Conservation (phyloP, 2,113 vertebrate species). For the Desmodus rotundus region DNA sequence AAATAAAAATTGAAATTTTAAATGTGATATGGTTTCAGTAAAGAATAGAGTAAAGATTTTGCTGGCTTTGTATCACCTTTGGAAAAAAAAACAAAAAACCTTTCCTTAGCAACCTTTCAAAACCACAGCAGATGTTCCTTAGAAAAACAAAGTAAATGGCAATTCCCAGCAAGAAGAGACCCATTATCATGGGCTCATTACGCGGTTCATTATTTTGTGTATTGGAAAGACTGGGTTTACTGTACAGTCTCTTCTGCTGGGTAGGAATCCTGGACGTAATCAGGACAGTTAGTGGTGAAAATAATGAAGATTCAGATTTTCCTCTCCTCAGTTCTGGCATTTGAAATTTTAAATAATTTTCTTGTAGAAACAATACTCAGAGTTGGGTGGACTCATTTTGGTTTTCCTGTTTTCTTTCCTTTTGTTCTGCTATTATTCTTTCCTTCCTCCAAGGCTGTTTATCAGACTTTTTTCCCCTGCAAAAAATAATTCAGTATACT, state of each 20-base stretch:
- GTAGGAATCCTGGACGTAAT: background rate
- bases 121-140: constrained; percentile 44
- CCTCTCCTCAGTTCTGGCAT: background rate
- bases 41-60: background rate
- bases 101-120: constrained; percentile 57
- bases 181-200: background rate
- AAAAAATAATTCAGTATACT: background rate
- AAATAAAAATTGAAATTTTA: constrained; percentile 25
- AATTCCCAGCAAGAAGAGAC: constrained; percentile 42
- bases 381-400: background rate
- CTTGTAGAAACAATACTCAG: background rate
- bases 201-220: background rate
- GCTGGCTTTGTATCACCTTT: constrained; percentile 45
- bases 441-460: constrained; percentile 35
- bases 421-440: constrained; percentile 19
- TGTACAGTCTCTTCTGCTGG: constrained; percentile 7
- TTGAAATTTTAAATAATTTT: constrained; percentile 30
- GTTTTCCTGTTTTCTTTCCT: constrained; percentile 33
- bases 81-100: background rate
- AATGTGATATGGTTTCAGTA: background rate
- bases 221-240: background rate
- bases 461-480: background rate
- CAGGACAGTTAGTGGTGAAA: background rate
- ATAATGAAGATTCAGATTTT: background rate
- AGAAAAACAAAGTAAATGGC: constrained; percentile 48